Evolutionary conservation across 2,888 invertebrate species (phyloP), one percentile per base, ranked within the genome.

Genomic region (Macrosiphum euphorbiae): DNA sequence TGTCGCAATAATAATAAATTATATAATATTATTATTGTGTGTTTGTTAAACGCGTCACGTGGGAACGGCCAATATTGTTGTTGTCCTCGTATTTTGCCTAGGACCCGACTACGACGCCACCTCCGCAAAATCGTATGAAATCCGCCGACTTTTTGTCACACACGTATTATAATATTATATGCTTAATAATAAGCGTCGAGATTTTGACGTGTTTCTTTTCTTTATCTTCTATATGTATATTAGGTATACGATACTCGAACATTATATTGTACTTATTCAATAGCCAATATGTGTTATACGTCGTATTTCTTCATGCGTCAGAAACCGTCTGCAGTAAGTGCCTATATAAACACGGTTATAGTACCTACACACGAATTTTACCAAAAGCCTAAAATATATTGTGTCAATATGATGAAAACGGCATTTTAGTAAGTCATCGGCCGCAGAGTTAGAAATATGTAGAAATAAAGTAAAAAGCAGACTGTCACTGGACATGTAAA

Each of bases 1-100:
- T 86, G 44, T 47, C 86, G 47, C 7, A 86, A 85, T 85, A 44
- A 85, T 85, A 85, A 85, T 85, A 85, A 85, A 44, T 85, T 85
- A 85, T 44, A 85, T 85, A 11, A 85, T 85, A 85, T 85, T 85
- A 44, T 85, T 85, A 41, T n/a, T n/a, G n/a, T 44, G 26, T 44
- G 85, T 85, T 85, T 85, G 26, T 28, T 35, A 7, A 35, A 78
- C 86, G 28, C n/a, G 47, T 78, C 86, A 28, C 86, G 86, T 86
- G 86, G 86, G 86, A 86, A 86, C 28, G 78, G 20, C 20, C 35
- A 20, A 41, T 20, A 20, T 78, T 7, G 78, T 35, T 20, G 78
- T 35, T 35, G 35, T 78, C 78, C 78, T 35, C 78, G 78, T 35
- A 11, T 78, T 11, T 78, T 78, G 20, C 35, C 78, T 78, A 78